Evolutionary conservation across 2,888 invertebrate genomes (phyloP), one percentile per base, ranked within the genome.

Genomic region (Trichopria drosophilae): DNA sequence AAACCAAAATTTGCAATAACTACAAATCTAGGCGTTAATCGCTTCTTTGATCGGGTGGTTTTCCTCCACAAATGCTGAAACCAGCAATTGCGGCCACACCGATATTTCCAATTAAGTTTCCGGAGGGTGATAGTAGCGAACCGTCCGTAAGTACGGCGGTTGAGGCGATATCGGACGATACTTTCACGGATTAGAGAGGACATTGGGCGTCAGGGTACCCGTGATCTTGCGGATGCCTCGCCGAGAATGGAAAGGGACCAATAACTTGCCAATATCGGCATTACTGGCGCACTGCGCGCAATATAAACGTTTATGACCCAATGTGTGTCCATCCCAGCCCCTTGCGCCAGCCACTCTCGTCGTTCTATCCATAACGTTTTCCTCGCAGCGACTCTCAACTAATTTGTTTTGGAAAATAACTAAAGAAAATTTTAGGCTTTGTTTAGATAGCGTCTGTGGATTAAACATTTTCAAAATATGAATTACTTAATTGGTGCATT

Each of bases 241-340:
- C 42, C 40, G 53, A 58, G 57, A 42, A 44, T 49, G 44, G 57
- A 58, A 59, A 63, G 57, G 63, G 61, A 62, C 66, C 72, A 72
- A 73, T 74, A 74, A 72, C 71, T 74, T 68, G 72, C 73, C 74
- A 75, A 75, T 75, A 75, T 73, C 72, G 71, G 63, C 64, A 71
- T 71, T 65, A 68, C 69, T 63, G 63, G 67, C 65, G 65, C 63
- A 71, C 69, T 65, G 68, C 70, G 64, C 66, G 69, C 72, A 71
- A 72, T 74, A 74, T 73, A 71, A 74, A 68, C 73, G 73, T 74
- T 75, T 74, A 74, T 73, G 71, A 68, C 64, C 69, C 68, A 68
- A 66, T 68, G 68, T 65, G 62, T 63, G 63, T 62, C 63, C 64
- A 51, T 59, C 58, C 60, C 41, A 61, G 53, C 62, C 66, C 63